These are phyloP conservation scores for Urosaurus nigricauda DNA, from an alignment of 2,797 vertebrate genomes.

Conservation along the genomic window DNA sequence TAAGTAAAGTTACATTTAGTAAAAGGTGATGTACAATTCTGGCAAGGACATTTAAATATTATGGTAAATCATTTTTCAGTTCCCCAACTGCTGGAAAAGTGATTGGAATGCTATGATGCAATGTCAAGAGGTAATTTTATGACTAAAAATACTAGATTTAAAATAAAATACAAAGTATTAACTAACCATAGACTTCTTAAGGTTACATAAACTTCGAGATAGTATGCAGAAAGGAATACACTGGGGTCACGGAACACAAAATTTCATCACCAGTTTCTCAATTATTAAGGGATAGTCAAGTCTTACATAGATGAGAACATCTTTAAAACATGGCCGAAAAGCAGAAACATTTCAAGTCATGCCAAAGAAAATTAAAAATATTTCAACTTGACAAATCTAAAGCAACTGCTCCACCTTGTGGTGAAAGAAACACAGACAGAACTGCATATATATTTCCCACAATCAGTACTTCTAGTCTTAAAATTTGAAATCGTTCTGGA, in stretches of 20 bases:
- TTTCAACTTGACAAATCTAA: neutral
- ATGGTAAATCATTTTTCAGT: neutral
- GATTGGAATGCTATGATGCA: neutral
- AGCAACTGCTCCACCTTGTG: constrained; percentile 61
- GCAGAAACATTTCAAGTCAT: neutral
- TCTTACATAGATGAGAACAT: neutral
- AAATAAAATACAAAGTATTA: neutral
- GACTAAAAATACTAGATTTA: neutral
- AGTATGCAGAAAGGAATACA: neutral
- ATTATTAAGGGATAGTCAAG: neutral
- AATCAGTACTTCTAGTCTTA: neutral
- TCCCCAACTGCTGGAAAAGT: neutral
- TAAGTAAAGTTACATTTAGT: no score
- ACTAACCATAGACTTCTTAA: neutral
- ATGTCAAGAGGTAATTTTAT: neutral
- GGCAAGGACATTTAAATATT: neutral
- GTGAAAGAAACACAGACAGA: constrained; percentile 28
- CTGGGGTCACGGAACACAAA: neutral
- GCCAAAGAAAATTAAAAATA: neutral
- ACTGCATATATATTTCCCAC: neutral
- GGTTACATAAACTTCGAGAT: neutral
- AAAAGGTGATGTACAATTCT: no score
- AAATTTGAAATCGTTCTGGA: rapidly evolving
- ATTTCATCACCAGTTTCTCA: neutral
- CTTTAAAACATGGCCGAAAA: neutral